Evolutionary conservation across 2,888 invertebrate genomes (phyloP), one percentile per base, ranked within the genome.

Genomic region (Pollenia griseotomentosa): DNA sequence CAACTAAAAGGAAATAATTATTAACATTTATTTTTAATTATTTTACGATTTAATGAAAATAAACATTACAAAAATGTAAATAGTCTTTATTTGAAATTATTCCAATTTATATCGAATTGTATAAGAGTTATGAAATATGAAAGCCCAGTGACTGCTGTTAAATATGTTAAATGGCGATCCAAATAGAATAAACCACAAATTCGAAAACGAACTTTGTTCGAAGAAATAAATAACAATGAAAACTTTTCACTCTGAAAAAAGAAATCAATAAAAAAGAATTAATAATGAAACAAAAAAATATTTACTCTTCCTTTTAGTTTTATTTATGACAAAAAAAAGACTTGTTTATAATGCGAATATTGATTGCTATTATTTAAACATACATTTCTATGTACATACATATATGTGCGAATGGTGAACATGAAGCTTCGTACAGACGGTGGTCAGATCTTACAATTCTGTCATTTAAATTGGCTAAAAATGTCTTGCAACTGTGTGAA

Each of bases 91-190:
- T 83, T 83, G 23, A 77, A 83, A 59, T 59, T 81, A 80, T 70
- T 86, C 78, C 84, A 81, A 74, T 87, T 88, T 63, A 89, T 61
- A 83, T 91, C 90, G 68, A 91, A 91, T 59, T 91, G 91, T n/a
- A 91, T 90, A 23, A 92, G 88, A 12, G 91, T 91, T 55, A 91
- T 91, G 75, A 92, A 91, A 53, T 91, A 91, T 42, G 90, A 89
- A 48, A 91, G 90, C 16, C 89, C 91, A 6, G 91, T 90, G 19
- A 90, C 90, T 7, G 91, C 90, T 19, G 90, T 91, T 5, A 91
- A 68, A 75, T 89, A 91, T 14, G 91, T 89, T 73, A 91, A 88
- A 6, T 90, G 89, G 0, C 90, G 89, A 80, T 92, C 90, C 77
- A 92, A 71, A 66, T 89, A 87, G 65, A 91, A 85, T 51, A 92